These are phyloP conservation scores for Oryzias javanicus DNA, from an alignment of 2,113 vertebrate genomes.

Conservation along the genomic window DNA sequence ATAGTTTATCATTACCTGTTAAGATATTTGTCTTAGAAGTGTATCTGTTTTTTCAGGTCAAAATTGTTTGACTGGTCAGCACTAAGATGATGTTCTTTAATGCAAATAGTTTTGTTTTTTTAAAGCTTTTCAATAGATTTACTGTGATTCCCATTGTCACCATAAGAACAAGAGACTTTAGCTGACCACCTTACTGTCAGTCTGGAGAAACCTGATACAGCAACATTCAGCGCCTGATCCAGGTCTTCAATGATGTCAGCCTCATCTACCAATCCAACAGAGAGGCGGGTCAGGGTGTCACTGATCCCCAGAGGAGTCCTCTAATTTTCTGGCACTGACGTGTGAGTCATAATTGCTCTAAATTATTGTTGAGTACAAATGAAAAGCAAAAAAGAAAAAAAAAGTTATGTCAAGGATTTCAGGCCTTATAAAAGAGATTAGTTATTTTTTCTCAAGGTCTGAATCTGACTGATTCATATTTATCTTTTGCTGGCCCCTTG, in stretches of 20 bases:
- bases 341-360: constrained; percentile 91
- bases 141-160: background rate
- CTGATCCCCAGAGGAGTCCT: constrained; percentile 83
- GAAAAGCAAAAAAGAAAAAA: constrained; percentile 1
- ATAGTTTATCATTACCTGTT: background rate
- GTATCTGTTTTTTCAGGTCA: background rate
- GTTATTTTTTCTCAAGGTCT: background rate
- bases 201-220: constrained; percentile 55
- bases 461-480: background rate
- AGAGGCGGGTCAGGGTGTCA: constrained; percentile 87
- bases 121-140: too few relatives aligned
- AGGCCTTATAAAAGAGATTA: background rate
- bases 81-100: too few relatives aligned
- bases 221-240: constrained; percentile 82
- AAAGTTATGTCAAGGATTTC: background rate
- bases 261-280: constrained; percentile 88
- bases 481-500: constrained; percentile 47
- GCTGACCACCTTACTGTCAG: background rate
- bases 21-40: background rate
- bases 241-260: constrained; percentile 85
- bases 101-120: too few relatives aligned
- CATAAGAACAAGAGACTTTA: background rate
- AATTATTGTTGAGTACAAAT: constrained; percentile 8
- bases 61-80: too few relatives aligned
- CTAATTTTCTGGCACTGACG: constrained; percentile 83